phyloP scores from a whole-genome alignment of 2,113 vertebrate species.

The Thoracochromis brauschi region DNA sequence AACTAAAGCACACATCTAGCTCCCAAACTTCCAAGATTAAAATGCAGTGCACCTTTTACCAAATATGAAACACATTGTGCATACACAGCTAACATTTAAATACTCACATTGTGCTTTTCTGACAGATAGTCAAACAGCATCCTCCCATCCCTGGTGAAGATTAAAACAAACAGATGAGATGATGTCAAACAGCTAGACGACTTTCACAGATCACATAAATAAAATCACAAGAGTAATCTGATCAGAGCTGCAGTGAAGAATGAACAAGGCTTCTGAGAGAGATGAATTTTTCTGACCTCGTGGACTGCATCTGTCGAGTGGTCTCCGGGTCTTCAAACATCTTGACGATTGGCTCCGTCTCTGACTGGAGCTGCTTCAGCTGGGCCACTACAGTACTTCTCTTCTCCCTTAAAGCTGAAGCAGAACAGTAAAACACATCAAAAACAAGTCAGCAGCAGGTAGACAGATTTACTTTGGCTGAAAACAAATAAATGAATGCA shows the following conservation, averaged over 20 bases:
- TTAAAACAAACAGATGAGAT: not conserved
- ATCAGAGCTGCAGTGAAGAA: not conserved
- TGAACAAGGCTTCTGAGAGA: not conserved
- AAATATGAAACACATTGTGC: not conserved
- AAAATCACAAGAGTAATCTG: not conserved
- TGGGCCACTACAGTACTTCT: slow-evolving; percentile 90
- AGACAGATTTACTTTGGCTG: not conserved
- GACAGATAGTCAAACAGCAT: slow-evolving; percentile 95
- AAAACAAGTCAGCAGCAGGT: fast-evolving
- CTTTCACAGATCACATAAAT: not conserved
- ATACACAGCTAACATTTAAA: not conserved
- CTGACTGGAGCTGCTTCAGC: slow-evolving; percentile 90
- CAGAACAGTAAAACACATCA: not conserved
- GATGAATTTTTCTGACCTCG: slow-evolving; percentile 68
- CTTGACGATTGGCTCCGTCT: slow-evolving; percentile 94
- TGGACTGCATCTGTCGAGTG: slow-evolving; percentile 95
- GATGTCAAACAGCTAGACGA: not conserved
- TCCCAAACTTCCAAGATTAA: not conserved
- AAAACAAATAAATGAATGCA: not conserved
- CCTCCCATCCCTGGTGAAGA: slow-evolving; percentile 81
- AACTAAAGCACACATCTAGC: not conserved
- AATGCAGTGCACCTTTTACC: not conserved
- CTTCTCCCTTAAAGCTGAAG: slow-evolving; percentile 85
- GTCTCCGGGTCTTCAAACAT: slow-evolving; percentile 97
- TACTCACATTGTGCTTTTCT: slow-evolving; percentile 92